phyloP scores from a whole-genome alignment of 30 jellyfish, hydroid and myxozoan species.

The Cassiopea xamachana region DNA sequence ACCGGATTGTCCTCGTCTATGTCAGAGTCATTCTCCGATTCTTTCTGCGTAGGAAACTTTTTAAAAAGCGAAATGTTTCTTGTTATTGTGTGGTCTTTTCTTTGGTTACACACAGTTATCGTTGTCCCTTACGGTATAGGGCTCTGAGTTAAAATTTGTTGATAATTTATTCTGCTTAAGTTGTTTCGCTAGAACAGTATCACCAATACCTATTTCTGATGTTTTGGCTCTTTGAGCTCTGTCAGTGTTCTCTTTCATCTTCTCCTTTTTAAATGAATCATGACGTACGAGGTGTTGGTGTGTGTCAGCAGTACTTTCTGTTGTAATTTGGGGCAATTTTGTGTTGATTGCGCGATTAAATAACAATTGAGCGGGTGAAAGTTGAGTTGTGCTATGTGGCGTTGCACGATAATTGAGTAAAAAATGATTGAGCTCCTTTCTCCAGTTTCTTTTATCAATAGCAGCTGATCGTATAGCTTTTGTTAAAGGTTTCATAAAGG shows the following conservation, averaged over 20 bases:
- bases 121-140: background rate
- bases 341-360: background rate
- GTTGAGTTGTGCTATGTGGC: background rate
- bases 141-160: background rate
- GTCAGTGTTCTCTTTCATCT: background rate
- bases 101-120: background rate
- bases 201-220: background rate
- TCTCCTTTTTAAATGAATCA: background rate
- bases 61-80: background rate
- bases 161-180: background rate
- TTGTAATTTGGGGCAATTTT: background rate
- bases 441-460: background rate
- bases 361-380: conserved; percentile 6
- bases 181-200: background rate
- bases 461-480: conserved; percentile 12
- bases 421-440: background rate
- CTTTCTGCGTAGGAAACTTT: background rate
- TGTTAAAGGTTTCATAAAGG: conserved; percentile 36
- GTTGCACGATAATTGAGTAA: background rate
- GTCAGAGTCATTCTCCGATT: background rate
- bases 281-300: background rate
- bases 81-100: background rate
- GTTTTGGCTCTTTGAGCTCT: background rate
- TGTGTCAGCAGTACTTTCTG: background rate
- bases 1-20: background rate